These are phyloP conservation scores for Phalloptychus januarius DNA, from an alignment of 2,797 vertebrate genomes.

Conservation along the genomic window DNA sequence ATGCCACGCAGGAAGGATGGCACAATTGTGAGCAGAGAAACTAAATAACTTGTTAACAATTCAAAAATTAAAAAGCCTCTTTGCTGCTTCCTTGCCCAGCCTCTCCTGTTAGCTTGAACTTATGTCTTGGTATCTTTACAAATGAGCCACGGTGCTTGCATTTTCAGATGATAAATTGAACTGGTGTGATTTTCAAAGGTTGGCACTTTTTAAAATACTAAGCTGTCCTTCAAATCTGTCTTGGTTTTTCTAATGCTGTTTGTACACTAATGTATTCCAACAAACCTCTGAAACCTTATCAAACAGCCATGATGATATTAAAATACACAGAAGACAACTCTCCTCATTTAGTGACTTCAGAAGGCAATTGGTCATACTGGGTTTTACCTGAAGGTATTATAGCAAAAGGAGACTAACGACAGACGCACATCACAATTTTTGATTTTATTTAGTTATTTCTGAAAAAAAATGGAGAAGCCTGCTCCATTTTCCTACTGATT, in stretches of 20 bases:
- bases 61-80: not conserved
- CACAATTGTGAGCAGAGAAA: conserved; percentile 64
- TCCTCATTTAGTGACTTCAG: not conserved
- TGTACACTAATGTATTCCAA: not conserved
- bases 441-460: not conserved
- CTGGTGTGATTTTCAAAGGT: not conserved
- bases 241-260: not conserved
- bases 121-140: not conserved
- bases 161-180: not conserved
- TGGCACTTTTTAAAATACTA: not conserved
- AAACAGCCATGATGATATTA: not conserved
- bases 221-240: not conserved
- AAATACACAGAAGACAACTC: not conserved
- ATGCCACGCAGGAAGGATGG: conserved; percentile 81
- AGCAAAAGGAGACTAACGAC: not conserved
- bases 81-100: not conserved
- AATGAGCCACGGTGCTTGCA: not conserved
- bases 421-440: not conserved
- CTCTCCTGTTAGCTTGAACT: not conserved
- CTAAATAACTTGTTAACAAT: not conserved
- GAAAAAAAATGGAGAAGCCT: not conserved
- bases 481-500: not conserved
- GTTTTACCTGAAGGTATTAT: not conserved
- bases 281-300: not conserved
- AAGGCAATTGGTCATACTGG: not conserved